Conservation (phyloP, 35 echinoderm and acorn worm species). For the Heliocidaris erythrogramma region DNA sequence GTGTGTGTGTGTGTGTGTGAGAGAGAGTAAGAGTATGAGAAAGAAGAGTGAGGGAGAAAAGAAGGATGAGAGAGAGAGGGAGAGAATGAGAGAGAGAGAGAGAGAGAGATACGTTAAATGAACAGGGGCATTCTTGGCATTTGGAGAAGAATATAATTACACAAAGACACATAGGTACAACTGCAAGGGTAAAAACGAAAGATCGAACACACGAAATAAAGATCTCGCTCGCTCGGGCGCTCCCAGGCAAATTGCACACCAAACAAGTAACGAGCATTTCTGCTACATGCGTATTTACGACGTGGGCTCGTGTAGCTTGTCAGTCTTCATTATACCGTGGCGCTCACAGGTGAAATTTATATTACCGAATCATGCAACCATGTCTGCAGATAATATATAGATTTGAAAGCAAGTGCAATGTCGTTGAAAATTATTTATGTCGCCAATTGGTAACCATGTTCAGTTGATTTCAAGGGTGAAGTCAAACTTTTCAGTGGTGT, state of each 20-base stretch:
- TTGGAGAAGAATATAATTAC: neutral
- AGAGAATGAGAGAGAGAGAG: neutral
- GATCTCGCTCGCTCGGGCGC: neutral
- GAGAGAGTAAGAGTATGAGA: neutral
- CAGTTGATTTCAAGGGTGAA: neutral
- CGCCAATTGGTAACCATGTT: neutral
- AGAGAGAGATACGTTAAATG: neutral
- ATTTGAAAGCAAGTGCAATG: neutral
- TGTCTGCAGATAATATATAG: neutral
- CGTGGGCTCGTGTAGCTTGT: neutral
- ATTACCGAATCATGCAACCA: neutral
- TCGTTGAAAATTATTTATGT: neutral
- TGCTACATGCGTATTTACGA: neutral
- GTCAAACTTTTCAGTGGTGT: neutral
- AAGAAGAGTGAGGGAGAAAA: neutral
- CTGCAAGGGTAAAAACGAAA: neutral
- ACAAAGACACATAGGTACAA: neutral
- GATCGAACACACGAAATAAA: neutral
- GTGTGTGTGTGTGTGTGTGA: neutral
- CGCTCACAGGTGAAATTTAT: slow-evolving; percentile 4
- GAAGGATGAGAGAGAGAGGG: neutral
- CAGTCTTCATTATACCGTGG: neutral
- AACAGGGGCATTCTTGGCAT: neutral
- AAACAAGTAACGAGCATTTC: neutral
- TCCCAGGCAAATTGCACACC: neutral